A percentile compares a stretch with the other conserved stretches of the same genome.
Evolutionary conservation across 2,888 invertebrate genomes (phyloP).

Genomic region (Nesidiocoris tenuis): DNA sequence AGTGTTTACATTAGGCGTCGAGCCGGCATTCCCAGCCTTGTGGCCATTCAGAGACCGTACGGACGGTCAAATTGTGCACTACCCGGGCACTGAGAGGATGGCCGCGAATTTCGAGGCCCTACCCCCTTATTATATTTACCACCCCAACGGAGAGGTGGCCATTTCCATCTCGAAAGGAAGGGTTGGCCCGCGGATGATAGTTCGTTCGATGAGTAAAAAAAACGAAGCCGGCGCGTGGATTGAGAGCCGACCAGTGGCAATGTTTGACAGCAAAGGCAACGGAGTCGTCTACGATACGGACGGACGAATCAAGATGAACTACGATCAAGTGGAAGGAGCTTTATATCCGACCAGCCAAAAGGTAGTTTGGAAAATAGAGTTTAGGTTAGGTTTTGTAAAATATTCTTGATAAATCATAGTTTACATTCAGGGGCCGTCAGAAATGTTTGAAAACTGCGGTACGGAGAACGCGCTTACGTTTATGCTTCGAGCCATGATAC

Average conservation of each 20-base stretch:
- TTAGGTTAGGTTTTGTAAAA: no score
- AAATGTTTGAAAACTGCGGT: no score
- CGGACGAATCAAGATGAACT: conserved; percentile 44
- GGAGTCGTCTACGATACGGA: conserved; percentile 44
- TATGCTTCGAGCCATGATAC: no score
- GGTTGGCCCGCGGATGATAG: conserved; percentile 28
- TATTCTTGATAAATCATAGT: no score
- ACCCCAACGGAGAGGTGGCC: conserved; percentile 45
- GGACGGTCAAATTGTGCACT: conserved; percentile 7
- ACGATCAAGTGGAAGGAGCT: conserved; percentile 45
- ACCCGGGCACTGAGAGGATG: not conserved
- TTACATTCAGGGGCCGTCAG: no score
- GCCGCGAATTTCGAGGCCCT: conserved; percentile 18
- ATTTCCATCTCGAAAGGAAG: conserved; percentile 33
- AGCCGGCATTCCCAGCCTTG: conserved; percentile 17
- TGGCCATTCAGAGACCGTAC: conserved; percentile 26
- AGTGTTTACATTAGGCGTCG: conserved; percentile 13
- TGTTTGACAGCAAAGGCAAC: conserved; percentile 47
- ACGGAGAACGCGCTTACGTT: no score
- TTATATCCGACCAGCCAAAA: conserved; percentile 14
- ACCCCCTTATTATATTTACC: conserved; percentile 24
- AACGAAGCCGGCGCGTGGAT: conserved; percentile 24
- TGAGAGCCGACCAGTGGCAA: conserved; percentile 34
- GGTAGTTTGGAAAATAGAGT: no score
- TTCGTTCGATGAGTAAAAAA: conserved; percentile 32